Base-by-base conservation (phyloP, 37 sponge, comb jelly and placozoan species). In the Spongilla lacustris region DNA sequence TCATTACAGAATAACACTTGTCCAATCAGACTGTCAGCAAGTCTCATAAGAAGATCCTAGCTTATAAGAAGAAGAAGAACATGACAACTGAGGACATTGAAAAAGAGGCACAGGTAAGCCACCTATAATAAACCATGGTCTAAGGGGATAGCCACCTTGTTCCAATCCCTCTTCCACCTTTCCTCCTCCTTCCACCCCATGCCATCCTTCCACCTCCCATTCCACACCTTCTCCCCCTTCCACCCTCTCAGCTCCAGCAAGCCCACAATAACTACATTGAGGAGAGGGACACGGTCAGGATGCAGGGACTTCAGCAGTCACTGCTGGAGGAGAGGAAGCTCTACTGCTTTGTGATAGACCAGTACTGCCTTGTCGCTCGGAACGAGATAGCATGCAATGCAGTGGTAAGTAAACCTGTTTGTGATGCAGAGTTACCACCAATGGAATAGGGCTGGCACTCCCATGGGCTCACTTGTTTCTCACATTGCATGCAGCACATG, bases 271-370 rank as follows among this genome's bases (percentile, higher is more conserved):
- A 89, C 12, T 35, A 83, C 13, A 30, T 58, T 11, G 84, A 82
- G 29, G 79, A 86, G n/a, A 79, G 89, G 49, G 83, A 86, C 73
- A 31, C 83, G 19, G 73, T 85, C 5, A 77, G 93, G n/a, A 75
- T 69, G 27, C 87, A 93, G 50, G 93, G 90, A 68, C 87, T 93
- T 32, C 76, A 84, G 36, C 77, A 93, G 93, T 90, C 93, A 14
- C 90, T 93, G 26, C 38, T 86, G 28, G 93, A 93, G 36, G 90
- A 93, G 76, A 78, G 87, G 36, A 93, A 86, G 84, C 50, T 93
- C 34, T 93, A 89, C 84, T 89, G 90, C 37, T 93, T 93, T 72
- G 38, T 83, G 4, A 28, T 93, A 37, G 90, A 93, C 12, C 93
- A 89, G 36, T 67, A 87, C 36, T 87, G 87, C 41, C n/a, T 46